Evolutionary conservation across 1,140 invertebrate species (phyloP), one percentile per base, ranked within the genome.

Genomic region (Cyclargus thomasi): DNA sequence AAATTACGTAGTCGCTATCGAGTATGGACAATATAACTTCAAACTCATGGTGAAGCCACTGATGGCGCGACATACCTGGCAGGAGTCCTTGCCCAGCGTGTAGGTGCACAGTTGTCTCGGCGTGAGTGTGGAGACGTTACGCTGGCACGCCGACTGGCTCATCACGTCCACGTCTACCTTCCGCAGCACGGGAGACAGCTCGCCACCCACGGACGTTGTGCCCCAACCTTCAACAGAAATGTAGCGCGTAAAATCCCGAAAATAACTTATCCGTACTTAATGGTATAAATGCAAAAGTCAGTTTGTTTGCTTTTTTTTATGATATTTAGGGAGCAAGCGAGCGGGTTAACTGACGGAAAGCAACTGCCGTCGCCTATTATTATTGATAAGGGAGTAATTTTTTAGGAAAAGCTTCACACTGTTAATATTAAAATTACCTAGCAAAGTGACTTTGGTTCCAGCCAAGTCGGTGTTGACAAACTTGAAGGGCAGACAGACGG

Each of bases 21-120:
- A n/a, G n/a, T n/a, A n/a, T n/a, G n/a, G n/a, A 16, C 23, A 23
- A 4, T 5, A 47, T n/a, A n/a, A n/a, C n/a, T n/a, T n/a, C n/a
- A n/a, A n/a, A n/a, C n/a, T n/a, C n/a, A n/a, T n/a, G n/a, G n/a
- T n/a, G n/a, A n/a, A n/a, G n/a, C n/a, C n/a, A n/a, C n/a, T n/a
- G n/a, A n/a, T n/a, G n/a, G n/a, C n/a, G 23, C 2, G 0, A 29
- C 5, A 65, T 85, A 93, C 92, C 86, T 93, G 92, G 78, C 94
- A 95, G 2, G 93, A 87, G 77, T 95, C 94, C 73, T 93, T 94
- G 55, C 91, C 91, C 20, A 82, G 74, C 0, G 90, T 84, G 53
- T 92, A 94, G 1, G 94, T 95, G 80, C 95, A 97, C 23, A 96
- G 88, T 81, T 95, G 93, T 1, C 91, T 71, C 0, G 85, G 77